These are phyloP conservation scores for Alauda arvensis DNA, from an alignment of 2,797 vertebrate genomes.

Conservation along the genomic window DNA sequence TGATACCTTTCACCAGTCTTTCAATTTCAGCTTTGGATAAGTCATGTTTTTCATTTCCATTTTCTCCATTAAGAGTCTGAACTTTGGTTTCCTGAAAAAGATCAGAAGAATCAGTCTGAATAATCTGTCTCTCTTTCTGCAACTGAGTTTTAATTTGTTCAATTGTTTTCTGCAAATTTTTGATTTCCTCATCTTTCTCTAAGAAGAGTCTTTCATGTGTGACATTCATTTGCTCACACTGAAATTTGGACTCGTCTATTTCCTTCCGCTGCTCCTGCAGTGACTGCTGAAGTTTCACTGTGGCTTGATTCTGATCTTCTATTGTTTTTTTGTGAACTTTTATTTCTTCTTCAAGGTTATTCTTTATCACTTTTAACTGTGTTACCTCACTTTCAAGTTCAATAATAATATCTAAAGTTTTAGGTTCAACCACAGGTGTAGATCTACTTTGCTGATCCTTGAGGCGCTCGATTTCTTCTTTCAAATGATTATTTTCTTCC, in stretches of 20 bases:
- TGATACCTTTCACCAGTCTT: slow-evolving; percentile 88
- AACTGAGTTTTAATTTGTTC: slow-evolving; percentile 77
- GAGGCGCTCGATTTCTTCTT: slow-evolving; percentile 91
- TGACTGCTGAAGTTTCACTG: slow-evolving; percentile 80
- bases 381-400: slow-evolving; percentile 91
- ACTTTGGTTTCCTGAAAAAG: slow-evolving; percentile 91
- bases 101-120: slow-evolving; percentile 75
- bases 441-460: slow-evolving; percentile 89
- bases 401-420: slow-evolving; percentile 85
- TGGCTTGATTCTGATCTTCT: slow-evolving; percentile 84
- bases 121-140: slow-evolving; percentile 66
- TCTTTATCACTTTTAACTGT: slow-evolving; percentile 81
- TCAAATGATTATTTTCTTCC: slow-evolving; percentile 95
- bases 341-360: slow-evolving; percentile 81
- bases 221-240: slow-evolving; percentile 83
- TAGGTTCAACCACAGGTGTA: slow-evolving; percentile 77
- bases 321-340: slow-evolving; percentile 72
- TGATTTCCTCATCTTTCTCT: slow-evolving; percentile 89
- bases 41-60: slow-evolving; percentile 94
- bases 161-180: slow-evolving; percentile 78
- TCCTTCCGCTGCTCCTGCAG: slow-evolving; percentile 84
- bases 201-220: slow-evolving; percentile 82
- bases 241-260: slow-evolving; percentile 82
- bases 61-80: slow-evolving; percentile 84
- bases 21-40: slow-evolving; percentile 94